Evolutionary conservation across 2,888 invertebrate species (phyloP), one percentile per base, ranked within the genome.

Genomic region (Mythimna loreyi): DNA sequence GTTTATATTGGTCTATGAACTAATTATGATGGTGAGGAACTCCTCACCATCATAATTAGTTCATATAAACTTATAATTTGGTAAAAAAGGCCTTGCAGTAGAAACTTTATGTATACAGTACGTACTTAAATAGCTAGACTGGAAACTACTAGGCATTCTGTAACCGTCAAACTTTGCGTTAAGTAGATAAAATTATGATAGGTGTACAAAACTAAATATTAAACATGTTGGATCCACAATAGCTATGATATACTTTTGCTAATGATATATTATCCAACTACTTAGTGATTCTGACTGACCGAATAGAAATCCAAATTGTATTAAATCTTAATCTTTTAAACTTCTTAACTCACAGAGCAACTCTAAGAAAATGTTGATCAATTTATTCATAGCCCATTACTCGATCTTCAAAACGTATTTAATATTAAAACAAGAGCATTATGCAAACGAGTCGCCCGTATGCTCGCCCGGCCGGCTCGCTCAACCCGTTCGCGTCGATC

Each of bases 401-500:
- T 36, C 23, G 33, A 52, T 50, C 30, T 74, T 62, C 49, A n/a
- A 62, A 65, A 63, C 25, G 45, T 40, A 58, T 68, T 68, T 53
- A 63, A 59, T 72, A 71, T 65, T 64, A 50, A 25, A 62, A 68
- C 68, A 72, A 68, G 40, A 58, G 21, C 45, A 55, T 78, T 69
- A 74, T 74, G 65, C 47, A 73, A 28, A 77, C 72, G 7, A 56
- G 55, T 58, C 16, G 62, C 66, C 8, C 78, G 77, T 67, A 55
- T 72, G 58, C 61, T 28, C 33, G 25, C 47, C 43, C 23, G 25
- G 28, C 49, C 43, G 43, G 19, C 16, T 19, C 21, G 9, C 16
- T 58, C 53, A 78, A 81, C 77, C 75, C 78, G 69, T 78, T 70
- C 67, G 66, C 58, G 55, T 57, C 66, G 67, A 73, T 78, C 72